These are phyloP conservation scores for Drosophila persimilis DNA, from an alignment of 1,140 invertebrate species.

Conservation along the genomic window DNA sequence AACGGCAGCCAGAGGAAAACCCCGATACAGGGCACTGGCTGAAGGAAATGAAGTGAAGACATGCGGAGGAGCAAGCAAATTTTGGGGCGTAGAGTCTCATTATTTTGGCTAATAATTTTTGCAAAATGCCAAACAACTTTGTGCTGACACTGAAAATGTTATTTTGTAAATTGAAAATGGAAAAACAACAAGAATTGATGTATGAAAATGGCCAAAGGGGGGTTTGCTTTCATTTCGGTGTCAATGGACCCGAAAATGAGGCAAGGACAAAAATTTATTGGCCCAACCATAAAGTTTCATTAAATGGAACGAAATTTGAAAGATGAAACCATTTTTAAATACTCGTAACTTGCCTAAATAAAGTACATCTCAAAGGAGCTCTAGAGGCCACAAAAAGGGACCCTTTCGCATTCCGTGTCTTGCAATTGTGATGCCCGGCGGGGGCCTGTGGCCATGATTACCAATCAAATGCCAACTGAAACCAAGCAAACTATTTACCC, in stretches of 20 bases:
- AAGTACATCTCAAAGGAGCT: no score
- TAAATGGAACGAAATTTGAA: no score
- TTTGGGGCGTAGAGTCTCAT: conserved; percentile 33
- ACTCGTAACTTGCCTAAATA: no score
- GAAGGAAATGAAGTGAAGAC: conserved; percentile 57
- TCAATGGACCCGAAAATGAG: no score
- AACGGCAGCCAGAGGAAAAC: background rate
- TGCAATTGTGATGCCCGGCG: background rate
- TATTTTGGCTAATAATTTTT: conserved; percentile 62
- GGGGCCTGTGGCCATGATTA: conserved; percentile 32
- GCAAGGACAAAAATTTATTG: no score
- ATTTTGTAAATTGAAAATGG: conserved; percentile 62
- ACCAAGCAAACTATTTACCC: conserved; percentile 30
- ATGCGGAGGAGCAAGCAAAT: conserved; percentile 15
- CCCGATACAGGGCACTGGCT: background rate
- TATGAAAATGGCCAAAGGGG: conserved; percentile 14
- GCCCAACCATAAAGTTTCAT: no score
- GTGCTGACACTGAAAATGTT: conserved; percentile 64
- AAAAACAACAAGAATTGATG: background rate
- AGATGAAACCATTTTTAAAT: no score
- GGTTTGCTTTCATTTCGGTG: no score
- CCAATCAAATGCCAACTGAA: conserved; percentile 35
- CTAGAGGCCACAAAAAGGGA: no score
- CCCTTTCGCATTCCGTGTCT: background rate
- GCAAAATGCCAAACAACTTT: conserved; percentile 52